phyloP scores from a whole-genome alignment of 2,797 vertebrate species.

The Argya squamiceps region DNA sequence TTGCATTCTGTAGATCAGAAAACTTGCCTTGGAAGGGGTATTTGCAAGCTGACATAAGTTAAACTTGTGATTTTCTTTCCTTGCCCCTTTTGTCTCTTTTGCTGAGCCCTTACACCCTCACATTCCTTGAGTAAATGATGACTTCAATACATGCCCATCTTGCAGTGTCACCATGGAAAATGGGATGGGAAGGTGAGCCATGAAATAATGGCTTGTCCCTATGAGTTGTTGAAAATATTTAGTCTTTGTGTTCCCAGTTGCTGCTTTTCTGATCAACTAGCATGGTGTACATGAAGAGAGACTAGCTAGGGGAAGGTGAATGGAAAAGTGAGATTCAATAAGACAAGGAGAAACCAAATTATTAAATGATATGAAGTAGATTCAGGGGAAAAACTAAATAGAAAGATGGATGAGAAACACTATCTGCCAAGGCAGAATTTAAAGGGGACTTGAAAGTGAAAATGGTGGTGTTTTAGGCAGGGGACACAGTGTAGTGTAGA shows the following conservation, averaged over 20 bases:
- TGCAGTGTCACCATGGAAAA: not conserved
- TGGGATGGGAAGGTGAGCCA: not conserved
- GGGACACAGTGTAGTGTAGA: not conserved
- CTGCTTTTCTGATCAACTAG: not conserved
- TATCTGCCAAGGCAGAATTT: not conserved
- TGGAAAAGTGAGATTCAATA: not conserved
- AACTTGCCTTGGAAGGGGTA: not conserved
- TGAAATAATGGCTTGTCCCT: not conserved
- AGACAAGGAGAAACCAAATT: not conserved
- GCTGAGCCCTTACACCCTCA: not conserved
- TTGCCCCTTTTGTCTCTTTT: not conserved
- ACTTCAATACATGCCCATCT: not conserved
- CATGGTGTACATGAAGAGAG: not conserved
- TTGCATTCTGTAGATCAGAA: not conserved
- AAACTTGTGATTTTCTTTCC: not conserved
- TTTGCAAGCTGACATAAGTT: not conserved
- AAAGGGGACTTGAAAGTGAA: not conserved
- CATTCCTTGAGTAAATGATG: not conserved
- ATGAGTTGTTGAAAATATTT: not conserved
- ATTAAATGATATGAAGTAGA: not conserved
- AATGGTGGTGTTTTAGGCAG: not conserved
- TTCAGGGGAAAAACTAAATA: not conserved
- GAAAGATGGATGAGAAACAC: not conserved
- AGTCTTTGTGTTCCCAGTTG: not conserved
- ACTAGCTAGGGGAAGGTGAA: not conserved